Evolutionary conservation across 1,140 invertebrate species (phyloP), one percentile per base, ranked within the genome.

Genomic region (Coptotermes formosanus): DNA sequence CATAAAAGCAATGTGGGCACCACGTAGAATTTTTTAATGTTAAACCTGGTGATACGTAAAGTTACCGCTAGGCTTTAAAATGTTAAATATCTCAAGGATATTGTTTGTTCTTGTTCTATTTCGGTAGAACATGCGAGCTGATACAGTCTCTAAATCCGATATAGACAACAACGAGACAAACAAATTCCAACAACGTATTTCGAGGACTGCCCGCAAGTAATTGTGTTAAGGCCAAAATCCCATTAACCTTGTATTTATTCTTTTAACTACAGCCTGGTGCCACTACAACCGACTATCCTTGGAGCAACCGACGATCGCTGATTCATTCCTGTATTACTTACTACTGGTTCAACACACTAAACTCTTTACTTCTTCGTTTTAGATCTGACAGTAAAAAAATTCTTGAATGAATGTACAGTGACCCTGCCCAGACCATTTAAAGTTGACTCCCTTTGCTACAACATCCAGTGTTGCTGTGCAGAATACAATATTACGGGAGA

Each of bases 401-500:
- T 75, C 64, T 14, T 75, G 64, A 75, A 75, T 75, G 64, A 75
- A 75, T 75, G 59, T 25, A 6, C n/a, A 75, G 64, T 75, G 64
- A 75, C 64, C 64, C 64, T 75, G 64, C 64, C 64, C 64, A 75
- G 64, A 75, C 64, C 64, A 75, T 75, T 75, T 75, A 30, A 30
- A 75, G 64, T 75, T 75, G 30, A 75, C 8, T 30, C 64, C 64
- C n/a, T 21, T 75, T 30, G 64, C 64, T 75, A 75, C 25, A 75
- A 8, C 64, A 30, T 30, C 52, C 52, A 19, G 14, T 55, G 52
- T 55, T 55, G 52, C 52, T 55, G 52, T 55, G 64, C 64, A 30
- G 64, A 75, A 75, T 75, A 75, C n/a, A 75, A 75, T 75, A 75
- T 75, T 75, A 75, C 64, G 64, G 64, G 25, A 75, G 64, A 75